A percentile compares a stretch with the other conserved stretches of the same genome.
Evolutionary conservation across 2,888 invertebrate species (phyloP).

Genomic region (Rhagonycha fulva): DNA sequence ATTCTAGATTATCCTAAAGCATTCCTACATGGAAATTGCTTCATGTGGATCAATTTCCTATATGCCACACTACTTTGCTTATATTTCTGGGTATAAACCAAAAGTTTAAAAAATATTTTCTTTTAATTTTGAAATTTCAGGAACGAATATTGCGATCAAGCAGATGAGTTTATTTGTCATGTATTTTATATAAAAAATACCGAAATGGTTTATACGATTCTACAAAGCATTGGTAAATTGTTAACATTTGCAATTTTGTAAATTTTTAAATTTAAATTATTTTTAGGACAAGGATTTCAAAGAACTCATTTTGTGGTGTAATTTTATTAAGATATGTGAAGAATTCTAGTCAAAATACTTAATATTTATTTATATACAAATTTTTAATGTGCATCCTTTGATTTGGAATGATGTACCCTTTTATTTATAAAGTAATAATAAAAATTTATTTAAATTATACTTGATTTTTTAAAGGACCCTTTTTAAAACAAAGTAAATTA

Average conservation of each 20-base stretch:
- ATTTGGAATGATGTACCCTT: neutral
- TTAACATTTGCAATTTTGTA: neutral
- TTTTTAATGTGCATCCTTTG: neutral
- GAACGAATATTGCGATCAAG: constrained; percentile 56
- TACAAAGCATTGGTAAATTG: constrained; percentile 57
- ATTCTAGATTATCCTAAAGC: constrained; percentile 59
- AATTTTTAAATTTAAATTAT: constrained; percentile 23
- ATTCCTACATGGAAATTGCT: constrained; percentile 68
- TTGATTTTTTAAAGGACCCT: neutral
- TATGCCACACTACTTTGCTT: constrained; percentile 62
- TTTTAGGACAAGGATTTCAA: constrained; percentile 58
- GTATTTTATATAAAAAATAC: constrained; percentile 55
- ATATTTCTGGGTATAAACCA: constrained; percentile 64
- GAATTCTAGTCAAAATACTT: neutral
- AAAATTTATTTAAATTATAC: neutral
- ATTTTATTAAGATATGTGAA: constrained; percentile 1
- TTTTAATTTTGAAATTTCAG: constrained; percentile 45
- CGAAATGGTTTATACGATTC: constrained; percentile 54
- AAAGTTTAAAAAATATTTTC: neutral
- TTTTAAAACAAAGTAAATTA: no score
- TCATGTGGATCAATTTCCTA: constrained; percentile 64
- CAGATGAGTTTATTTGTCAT: constrained; percentile 56
- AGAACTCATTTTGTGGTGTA: constrained; percentile 60
- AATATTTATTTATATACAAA: neutral
- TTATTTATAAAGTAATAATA: neutral